These are phyloP conservation scores for Venusia cambrica DNA, from an alignment of 2,888 invertebrate species.

Conservation along the genomic window DNA sequence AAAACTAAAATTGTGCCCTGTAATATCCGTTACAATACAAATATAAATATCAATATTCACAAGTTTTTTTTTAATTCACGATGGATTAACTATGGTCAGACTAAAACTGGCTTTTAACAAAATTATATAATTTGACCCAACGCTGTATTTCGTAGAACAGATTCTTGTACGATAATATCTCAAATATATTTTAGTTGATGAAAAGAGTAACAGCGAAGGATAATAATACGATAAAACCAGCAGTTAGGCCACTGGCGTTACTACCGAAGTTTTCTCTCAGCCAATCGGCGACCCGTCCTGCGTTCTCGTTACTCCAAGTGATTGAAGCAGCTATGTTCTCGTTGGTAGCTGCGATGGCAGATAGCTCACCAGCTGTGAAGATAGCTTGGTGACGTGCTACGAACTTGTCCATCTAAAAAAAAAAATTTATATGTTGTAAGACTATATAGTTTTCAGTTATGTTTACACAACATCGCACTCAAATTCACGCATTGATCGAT, in stretches of 20 bases:
- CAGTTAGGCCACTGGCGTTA: slow-evolving; percentile 43
- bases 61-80: too few relatives aligned
- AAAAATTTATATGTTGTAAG: too few relatives aligned
- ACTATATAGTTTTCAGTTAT: too few relatives aligned
- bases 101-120: too few relatives aligned
- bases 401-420: slow-evolving; percentile 49
- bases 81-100: too few relatives aligned
- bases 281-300: slow-evolving; percentile 51
- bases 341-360: slow-evolving; percentile 53
- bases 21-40: too few relatives aligned
- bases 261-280: slow-evolving; percentile 44
- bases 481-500: too few relatives aligned
- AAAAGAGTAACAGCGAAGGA: slow-evolving; percentile 46
- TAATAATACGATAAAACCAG: slow-evolving; percentile 46
- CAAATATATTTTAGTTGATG: slow-evolving; percentile 29
- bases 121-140: too few relatives aligned
- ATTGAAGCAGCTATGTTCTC: slow-evolving; percentile 65
- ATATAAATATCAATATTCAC: too few relatives aligned
- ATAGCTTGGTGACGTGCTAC: slow-evolving; percentile 40
- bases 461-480: too few relatives aligned
- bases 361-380: slow-evolving; percentile 60
- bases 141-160: too few relatives aligned
- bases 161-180: background rate
- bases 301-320: slow-evolving; percentile 53
- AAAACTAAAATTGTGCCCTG: too few relatives aligned